Conservation (phyloP, 2,113 vertebrate species). For the Pterocles orientalis region DNA sequence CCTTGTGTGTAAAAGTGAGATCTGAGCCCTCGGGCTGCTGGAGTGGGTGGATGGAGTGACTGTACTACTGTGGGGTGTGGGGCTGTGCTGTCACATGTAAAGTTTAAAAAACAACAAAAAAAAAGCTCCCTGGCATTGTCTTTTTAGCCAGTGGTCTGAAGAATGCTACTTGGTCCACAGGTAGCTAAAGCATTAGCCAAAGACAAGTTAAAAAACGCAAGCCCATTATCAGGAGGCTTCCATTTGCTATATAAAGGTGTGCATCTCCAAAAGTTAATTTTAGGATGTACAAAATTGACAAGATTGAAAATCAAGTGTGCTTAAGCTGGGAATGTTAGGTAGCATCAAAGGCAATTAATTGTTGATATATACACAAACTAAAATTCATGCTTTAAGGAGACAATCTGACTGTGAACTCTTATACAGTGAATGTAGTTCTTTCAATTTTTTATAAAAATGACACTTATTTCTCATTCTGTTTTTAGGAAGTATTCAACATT, state of each 20-base stretch:
- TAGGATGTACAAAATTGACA: not conserved
- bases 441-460: not conserved
- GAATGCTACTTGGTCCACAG: rapidly evolving
- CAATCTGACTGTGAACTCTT: not conserved
- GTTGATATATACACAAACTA: not conserved
- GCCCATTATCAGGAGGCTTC: not conserved
- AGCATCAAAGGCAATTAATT: rapidly evolving
- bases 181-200: not conserved
- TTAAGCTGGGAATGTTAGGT: not conserved
- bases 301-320: not conserved
- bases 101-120: not conserved
- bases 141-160: not conserved
- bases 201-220: not conserved
- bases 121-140: rapidly evolving
- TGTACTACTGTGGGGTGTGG: rapidly evolving
- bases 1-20: not conserved
- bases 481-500: slow-evolving; percentile 37
- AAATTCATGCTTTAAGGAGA: not conserved
- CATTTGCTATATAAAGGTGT: not conserved
- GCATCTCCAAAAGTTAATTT: not conserved
- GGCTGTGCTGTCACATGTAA: not conserved
- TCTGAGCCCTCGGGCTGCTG: not conserved
- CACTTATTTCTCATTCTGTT: not conserved
- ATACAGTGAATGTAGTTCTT: not conserved
- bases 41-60: no score